Base-by-base conservation (phyloP, 1,140 invertebrate species). In the Drosophila sulfurigaster region DNA sequence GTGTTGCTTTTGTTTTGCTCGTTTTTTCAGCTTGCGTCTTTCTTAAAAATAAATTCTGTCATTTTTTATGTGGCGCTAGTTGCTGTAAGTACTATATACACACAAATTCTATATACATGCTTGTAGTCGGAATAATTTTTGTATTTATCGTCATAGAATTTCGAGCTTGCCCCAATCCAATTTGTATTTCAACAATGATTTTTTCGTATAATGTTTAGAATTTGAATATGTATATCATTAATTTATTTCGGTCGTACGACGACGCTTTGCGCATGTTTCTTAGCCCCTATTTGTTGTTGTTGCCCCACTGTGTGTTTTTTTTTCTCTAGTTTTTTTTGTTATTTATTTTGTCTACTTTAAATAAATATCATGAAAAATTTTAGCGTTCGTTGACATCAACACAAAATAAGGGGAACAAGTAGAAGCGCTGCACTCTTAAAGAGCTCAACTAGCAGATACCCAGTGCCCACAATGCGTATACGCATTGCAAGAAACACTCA, bases 341-440 rank as follows among this genome's bases (percentile, higher is more conserved):
- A 81, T 88, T 88, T 88, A 78, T 89, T 85, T 85, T 82, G 74
- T 82, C 83, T 82, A 88, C 83, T 82, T 87, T 88, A 83, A 88
- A 88, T 88, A 87, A 87, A 87, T 82, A 87, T 82, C 77, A 88
- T 81, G 85, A 89, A 79, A 88, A 88, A 70, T 81, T 79, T 78
- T 51, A 76, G 85, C 83, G 83, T 88, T 88, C 85, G 82, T 89
- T 88, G 85, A 88, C 85, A 81, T 79, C 71, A 74, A 81, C 62
- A 32, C 83, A 70, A 79, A 68, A 56, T 59, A 87, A 79, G 69
- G 54, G 59, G 56, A 68, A 77, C 52, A 65, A 64, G 32, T 45
- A 78, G 66, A 62, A 62, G 41, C 58, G n/a, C n/a, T 30, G 51
- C 28, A 52, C 1, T 52, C 11, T 10, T 13, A 30, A 8, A 28